These are phyloP conservation scores for Cetoscarus ocellatus DNA, from an alignment of 2,797 vertebrate genomes.

Conservation along the genomic window DNA sequence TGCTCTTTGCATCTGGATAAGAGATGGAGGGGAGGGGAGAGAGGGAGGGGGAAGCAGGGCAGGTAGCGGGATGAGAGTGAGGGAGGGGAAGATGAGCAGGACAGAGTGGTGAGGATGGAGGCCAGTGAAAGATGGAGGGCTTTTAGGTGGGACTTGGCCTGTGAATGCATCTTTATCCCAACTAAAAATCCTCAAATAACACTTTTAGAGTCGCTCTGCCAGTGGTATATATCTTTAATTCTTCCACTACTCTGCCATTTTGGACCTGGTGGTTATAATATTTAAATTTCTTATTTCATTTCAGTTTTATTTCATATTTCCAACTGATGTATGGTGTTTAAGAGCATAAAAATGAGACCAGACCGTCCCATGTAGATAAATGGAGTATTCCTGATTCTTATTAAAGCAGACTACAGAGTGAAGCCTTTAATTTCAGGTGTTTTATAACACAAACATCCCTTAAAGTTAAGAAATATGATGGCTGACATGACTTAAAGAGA, in stretches of 20 bases:
- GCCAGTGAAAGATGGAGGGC: conserved; percentile 19
- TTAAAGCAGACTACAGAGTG: not conserved
- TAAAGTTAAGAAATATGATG: not conserved
- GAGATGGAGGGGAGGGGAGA: conserved; percentile 78
- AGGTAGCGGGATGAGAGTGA: conserved; percentile 71
- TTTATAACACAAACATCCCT: too few species aligned
- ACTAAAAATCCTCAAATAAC: not conserved
- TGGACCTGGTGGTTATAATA: too few species aligned
- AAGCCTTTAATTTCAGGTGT: not conserved
- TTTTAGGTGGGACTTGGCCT: conserved; percentile 3
- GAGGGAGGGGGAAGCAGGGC: conserved; percentile 49
- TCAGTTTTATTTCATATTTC: too few species aligned
- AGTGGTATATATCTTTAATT: too few species aligned
- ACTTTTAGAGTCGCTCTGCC: too few species aligned
- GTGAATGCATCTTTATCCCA: conserved; percentile 12
- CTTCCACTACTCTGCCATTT: too few species aligned
- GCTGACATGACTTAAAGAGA: not conserved
- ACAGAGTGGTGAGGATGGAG: conserved; percentile 15
- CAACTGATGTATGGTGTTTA: too few species aligned
- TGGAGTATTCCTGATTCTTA: too few species aligned
- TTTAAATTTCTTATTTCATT: too few species aligned
- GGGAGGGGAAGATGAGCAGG: conserved; percentile 55
- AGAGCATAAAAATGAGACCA: too few species aligned
- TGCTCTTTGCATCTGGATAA: conserved; percentile 88
- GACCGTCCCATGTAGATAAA: too few species aligned